Base-by-base conservation (phyloP, 1,140 invertebrate genomes). In the Sweltsa coloradensis region DNA sequence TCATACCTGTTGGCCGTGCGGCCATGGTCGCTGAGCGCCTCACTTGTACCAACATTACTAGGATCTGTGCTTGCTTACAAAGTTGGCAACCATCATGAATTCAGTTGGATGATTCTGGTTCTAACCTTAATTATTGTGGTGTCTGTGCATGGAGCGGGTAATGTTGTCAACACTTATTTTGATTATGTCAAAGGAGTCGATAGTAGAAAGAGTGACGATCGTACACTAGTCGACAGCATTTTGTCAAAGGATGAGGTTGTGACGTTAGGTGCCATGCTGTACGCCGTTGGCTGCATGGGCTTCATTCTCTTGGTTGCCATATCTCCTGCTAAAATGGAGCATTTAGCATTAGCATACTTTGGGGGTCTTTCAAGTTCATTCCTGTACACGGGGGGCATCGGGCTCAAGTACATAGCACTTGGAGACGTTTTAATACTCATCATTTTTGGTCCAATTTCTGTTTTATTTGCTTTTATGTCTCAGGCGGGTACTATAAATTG, bases 91-190 rank as follows among this genome's bases (percentile, higher is more conserved):
- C 57, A 76, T 1, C 75, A 69, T 31, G 73, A 81, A 37, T 91
- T 94, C 59, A 89, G 78, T 58, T 72, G 85, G 62, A 60, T 83
- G 31, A 83, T 83, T 3, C 74, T 93, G 46, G 55, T 92, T 6
- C 66, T 91, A 1, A 92, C 89, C 1, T 67, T 88, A 19, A 75
- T 89, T 36, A 93, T 88, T 2, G 79, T 92, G 5, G 69, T 94
- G 41, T 89, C 85, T 13, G 91, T 96, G 2, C 92, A 96, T 63
- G 89, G 89, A 40, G 92, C 92, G 45, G 92, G 91, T 27, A 96
- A 96, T 67, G 79, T 96, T n/a, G 91, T 97, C 1, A 96, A 97
- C 61, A 96, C 91, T 0, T 96, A 95, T 63, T 95, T 83, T 62
- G 91, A 96, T 68, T 97, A 88, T 62, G 76, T 89, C 5, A 89